These are phyloP conservation scores for Lepeophtheirus salmonis DNA, from an alignment of 1,140 invertebrate species.

Conservation along the genomic window DNA sequence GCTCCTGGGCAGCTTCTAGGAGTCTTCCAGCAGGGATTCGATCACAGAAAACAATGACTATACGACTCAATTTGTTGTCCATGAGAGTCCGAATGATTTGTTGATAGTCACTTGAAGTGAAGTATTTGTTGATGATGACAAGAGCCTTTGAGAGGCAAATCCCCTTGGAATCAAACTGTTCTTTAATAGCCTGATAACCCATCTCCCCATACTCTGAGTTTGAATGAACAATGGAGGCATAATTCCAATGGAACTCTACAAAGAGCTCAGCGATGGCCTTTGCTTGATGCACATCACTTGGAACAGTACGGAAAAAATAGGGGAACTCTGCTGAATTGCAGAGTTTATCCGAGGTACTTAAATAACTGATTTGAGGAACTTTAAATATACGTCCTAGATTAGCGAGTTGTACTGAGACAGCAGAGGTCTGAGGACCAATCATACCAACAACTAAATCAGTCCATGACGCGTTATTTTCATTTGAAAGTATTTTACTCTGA, in stretches of 20 bases:
- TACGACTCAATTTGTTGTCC: slow-evolving; percentile 25
- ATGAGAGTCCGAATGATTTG: slow-evolving; percentile 28
- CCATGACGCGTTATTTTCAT: not conserved
- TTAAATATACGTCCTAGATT: slow-evolving; percentile 36
- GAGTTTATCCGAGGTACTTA: slow-evolving; percentile 37
- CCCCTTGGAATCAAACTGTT: slow-evolving; percentile 30
- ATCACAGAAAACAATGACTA: slow-evolving; percentile 37
- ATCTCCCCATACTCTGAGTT: slow-evolving; percentile 32
- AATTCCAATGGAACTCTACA: slow-evolving; percentile 35
- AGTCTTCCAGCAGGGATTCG: slow-evolving; percentile 31
- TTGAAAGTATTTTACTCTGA: not conserved
- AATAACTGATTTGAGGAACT: slow-evolving; percentile 40
- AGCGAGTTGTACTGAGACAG: slow-evolving; percentile 31
- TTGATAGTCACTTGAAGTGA: slow-evolving; percentile 30
- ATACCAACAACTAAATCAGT: slow-evolving; percentile 12
- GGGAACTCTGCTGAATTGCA: slow-evolving; percentile 34
- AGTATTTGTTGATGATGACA: slow-evolving; percentile 29
- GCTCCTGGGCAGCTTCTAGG: slow-evolving; percentile 29
- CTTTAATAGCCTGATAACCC: slow-evolving; percentile 34
- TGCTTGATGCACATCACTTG: slow-evolving; percentile 38
- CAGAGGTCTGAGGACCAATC: slow-evolving; percentile 13
- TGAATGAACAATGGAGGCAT: slow-evolving; percentile 39
- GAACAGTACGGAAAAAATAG: slow-evolving; percentile 40
- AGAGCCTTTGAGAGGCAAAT: slow-evolving; percentile 35
- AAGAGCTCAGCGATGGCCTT: slow-evolving; percentile 37